Evolutionary conservation across 2,113 vertebrate genomes (phyloP).

Genomic region (Mesitornis unicolor): DNA sequence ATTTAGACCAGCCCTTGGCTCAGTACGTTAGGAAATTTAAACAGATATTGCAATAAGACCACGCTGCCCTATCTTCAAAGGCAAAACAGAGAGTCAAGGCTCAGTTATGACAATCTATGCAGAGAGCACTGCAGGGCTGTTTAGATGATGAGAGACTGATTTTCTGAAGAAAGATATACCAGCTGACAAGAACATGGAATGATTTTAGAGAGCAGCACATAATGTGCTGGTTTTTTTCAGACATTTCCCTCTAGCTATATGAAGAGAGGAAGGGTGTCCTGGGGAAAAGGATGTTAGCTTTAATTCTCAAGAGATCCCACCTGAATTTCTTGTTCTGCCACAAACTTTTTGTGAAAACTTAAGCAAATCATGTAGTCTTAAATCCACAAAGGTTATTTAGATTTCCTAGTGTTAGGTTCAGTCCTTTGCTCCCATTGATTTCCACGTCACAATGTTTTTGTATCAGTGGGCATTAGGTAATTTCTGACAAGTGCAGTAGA

Average conservation of each 20-base stretch:
- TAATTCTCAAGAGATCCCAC: not conserved
- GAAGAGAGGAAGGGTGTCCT: not conserved
- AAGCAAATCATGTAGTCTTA: not conserved
- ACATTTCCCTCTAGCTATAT: not conserved
- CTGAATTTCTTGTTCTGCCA: not conserved
- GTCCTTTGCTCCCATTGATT: not conserved
- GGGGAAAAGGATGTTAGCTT: not conserved
- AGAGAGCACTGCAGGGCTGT: conserved; percentile 32
- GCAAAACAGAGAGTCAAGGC: conserved; percentile 2
- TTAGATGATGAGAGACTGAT: conserved; percentile 37
- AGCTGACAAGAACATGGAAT: conserved; percentile 25
- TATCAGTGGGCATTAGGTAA: not conserved
- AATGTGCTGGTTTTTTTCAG: not conserved
- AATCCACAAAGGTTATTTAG: not conserved
- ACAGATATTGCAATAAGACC: not conserved
- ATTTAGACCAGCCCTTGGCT: not conserved
- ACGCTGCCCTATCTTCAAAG: conserved; percentile 38
- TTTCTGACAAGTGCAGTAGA: not conserved
- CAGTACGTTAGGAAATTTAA: not conserved
- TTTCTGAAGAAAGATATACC: conserved; percentile 24
- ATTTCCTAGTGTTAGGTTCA: not conserved
- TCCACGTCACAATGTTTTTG: not conserved
- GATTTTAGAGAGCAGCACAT: not conserved
- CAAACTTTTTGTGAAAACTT: not conserved
- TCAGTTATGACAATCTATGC: conserved; percentile 10